Base-by-base conservation (phyloP, 53 echinoderm and acorn worm genomes). In the Antedon mediterranea region DNA sequence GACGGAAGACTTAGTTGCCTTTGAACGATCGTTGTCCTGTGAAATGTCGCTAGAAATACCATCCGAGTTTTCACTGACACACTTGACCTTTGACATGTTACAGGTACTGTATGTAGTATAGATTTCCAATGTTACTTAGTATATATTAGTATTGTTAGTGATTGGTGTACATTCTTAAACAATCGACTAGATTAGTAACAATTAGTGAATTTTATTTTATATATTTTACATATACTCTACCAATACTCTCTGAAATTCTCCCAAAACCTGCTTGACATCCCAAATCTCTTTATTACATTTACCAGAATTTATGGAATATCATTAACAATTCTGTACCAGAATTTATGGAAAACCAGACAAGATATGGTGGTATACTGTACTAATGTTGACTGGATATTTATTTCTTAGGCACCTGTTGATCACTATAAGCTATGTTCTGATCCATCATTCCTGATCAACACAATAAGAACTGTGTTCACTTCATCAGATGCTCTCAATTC, bases 381-480 rank as follows among this genome's bases (percentile, higher is more conserved):
- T 37, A 4, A 37, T 37, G 11, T 4, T 37, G 37, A 37, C 4
- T 6, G 4, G 37, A 4, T 37, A 6, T 82, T 30, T 27, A 76
- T 72, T 71, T 44, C 43, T 9, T 77, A 94, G 95, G 88, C 85
- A 78, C 87, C 87, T 0, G 83, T 94, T 34, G 84, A 89, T 31
- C 87, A 89, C 3, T 91, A 89, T 80, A 82, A 81, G 28, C 87
- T 89, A 32, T 91, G 87, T 27, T 85, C 76, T 33, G 95, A 94
- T 72, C 83, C 92, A 8, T 85, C 95, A 0, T 94, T 94, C 73
- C 84, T 94, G 6, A 72, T 94, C 43, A 94, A 94, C 88, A 94
- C 95, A 18, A 94, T 94, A 57, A 82, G 95, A 71, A 94, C 95
- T 0, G 95, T 94, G 20, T 94, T 94, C 76, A 94, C 89, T 31